Base-by-base conservation (phyloP, 2,797 vertebrate species). In the Anniella stebbinsi region DNA sequence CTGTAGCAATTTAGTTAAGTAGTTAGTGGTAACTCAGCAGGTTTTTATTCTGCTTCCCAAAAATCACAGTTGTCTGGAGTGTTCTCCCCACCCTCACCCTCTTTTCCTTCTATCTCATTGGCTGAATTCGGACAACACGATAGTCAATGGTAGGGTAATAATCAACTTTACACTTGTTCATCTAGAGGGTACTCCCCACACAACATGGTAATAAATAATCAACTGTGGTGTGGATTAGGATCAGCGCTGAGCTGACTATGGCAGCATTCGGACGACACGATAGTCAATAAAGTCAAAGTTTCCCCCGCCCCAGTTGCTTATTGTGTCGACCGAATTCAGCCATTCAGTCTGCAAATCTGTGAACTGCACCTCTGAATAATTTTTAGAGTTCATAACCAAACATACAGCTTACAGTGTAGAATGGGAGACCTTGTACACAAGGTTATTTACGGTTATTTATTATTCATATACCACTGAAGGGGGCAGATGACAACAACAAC, bases 1-100 rank as follows among this genome's bases (percentile, higher is more conserved):
- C 63, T 80, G 28, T 83, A 85, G 77, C 87, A 86, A 92, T 73
- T 70, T 82, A 41, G 57, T 76, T 54, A 85, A 89, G 72, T 81
- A 86, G 67, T 82, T 84, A 85, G 60, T 80, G 38, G 77, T 89
- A 78, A 87, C 84, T 93, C 80, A 75, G 33, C 45, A 90, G 84
- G 92, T 95, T 95, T 85, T 93, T 84, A 92, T 84, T 36, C 1
- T 60, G 85, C 77, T 76, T 93, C 91, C 88, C 91, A 77, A 90
- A 63, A 18, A 28, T 0, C 80, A 66, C 89, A 88, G 69, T 90
- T 84, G 45, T 76, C 69, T 80, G 73, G 38, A 41, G 38, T 66
- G 41, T 66, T 85, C 88, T 88, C 82, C n/a, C 54, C 69, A 67
- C 88, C 9, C 15, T 90, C 76, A 18, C 38, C 25, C 25, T 80